These are phyloP conservation scores for Encarsia formosa DNA, from an alignment of 2,888 invertebrate species.

Conservation along the genomic window DNA sequence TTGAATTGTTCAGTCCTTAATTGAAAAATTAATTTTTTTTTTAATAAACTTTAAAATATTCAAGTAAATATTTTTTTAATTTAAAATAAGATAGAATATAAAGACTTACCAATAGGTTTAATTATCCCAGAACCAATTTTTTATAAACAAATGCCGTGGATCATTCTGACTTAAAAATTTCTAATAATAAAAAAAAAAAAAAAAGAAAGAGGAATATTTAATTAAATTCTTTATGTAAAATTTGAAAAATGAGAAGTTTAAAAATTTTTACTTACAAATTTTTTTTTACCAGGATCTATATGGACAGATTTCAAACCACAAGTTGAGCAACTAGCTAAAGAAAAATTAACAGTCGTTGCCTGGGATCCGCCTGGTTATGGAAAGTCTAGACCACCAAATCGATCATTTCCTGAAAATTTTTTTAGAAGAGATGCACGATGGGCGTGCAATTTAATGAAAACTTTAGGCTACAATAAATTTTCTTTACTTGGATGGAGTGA, in stretches of 20 bases:
- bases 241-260: too few species aligned
- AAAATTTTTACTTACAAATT: too few species aligned
- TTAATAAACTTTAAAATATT: too few species aligned
- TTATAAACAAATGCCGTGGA: too few species aligned
- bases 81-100: too few species aligned
- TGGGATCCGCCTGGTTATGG: conserved; percentile 91
- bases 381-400: conserved; percentile 71
- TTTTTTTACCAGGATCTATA: conserved; percentile 68
- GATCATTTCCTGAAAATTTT: conserved; percentile 68
- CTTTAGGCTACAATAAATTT: conserved; percentile 63
- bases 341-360: conserved; percentile 63
- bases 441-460: conserved; percentile 69
- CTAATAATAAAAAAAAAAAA: too few species aligned
- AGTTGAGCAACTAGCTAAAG: conserved; percentile 61
- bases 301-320: conserved; percentile 82
- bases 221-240: background rate
- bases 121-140: too few species aligned
- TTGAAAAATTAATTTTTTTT: too few species aligned
- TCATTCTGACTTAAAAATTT: too few species aligned
- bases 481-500: conserved; percentile 88
- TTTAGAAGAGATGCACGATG: conserved; percentile 70
- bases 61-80: too few species aligned
- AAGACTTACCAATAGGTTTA: too few species aligned
- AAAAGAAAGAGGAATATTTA: background rate
- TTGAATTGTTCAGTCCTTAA: too few species aligned